Base-by-base conservation (phyloP, 2,113 vertebrate genomes). In the Chionomys nivalis region DNA sequence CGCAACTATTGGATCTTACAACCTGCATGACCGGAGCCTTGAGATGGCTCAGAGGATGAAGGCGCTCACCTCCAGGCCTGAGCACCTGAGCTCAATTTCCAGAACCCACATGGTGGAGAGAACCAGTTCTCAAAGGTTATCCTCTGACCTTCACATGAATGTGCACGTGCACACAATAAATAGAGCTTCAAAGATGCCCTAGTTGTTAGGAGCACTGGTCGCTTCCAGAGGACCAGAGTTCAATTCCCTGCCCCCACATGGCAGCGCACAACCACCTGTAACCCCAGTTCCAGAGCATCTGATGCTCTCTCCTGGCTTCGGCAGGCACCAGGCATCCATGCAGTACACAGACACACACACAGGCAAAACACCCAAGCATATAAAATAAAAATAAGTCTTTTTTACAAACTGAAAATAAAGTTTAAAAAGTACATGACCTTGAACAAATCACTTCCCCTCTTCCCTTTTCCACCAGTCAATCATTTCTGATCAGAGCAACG, bases 341-440 rank as follows among this genome's bases (percentile, higher is more conserved):
- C 19, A 14, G n/a, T 31, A n/a, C 39, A 65, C 39, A 44, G 39
- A 85, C 14, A 85, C 10, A 85, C 39, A 65, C 5, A 16, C 58
- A 19, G 26, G 14, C 39, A 65, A 85, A 85, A 85, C 39, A 65
- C 39, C 82, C 14, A 65, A 61, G 19, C 58, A 85, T 24, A 31
- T 83, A 83, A 83, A 63, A 61, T 61, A 16, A 31, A 63, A 42
- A 17, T 42, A 19, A 85, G n/a, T 6, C 16, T 44, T 85, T 65
- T 31, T 36, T 52, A 63, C 44, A 31, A 33, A 23, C 58, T 58
- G 58, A 47, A 86, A 47, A 47, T 66, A 33, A 66, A 68, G 28
- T 86, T 68, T 86, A 63, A 61, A 83, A 83, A 65, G n/a, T 65
- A 39, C 11, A 2, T 82, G 92, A 86, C 87, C 91, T 89, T 96